phyloP scores from a whole-genome alignment of 2,888 invertebrate genomes.

The Pelosia muscerda region DNA sequence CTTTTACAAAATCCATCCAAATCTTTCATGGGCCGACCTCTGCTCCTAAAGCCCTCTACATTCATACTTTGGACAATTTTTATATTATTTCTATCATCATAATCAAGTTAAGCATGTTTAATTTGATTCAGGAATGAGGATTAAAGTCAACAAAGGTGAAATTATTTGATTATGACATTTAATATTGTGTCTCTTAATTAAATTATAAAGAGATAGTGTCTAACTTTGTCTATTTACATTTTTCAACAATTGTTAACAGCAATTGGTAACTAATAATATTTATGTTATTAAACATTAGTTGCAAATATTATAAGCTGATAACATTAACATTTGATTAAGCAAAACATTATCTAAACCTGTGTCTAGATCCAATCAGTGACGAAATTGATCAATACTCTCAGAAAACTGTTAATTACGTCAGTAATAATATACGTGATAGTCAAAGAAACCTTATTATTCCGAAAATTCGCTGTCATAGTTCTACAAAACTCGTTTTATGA shows the following conservation, averaged over 20 bases:
- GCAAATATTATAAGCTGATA: no score
- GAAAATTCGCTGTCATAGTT: not conserved
- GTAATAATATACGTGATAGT: not conserved
- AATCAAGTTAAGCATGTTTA: not conserved
- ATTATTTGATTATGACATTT: not conserved
- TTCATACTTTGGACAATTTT: no score
- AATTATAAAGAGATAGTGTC: not conserved
- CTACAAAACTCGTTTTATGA: not conserved
- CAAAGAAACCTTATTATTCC: not conserved
- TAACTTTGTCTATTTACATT: not conserved
- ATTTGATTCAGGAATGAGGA: slow-evolving; percentile 5
- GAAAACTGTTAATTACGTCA: not conserved
- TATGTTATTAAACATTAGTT: no score
- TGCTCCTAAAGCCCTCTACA: no score
- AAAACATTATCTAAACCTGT: not conserved
- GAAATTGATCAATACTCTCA: not conserved
- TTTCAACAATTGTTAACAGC: no score
- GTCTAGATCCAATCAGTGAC: not conserved
- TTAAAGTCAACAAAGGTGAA: not conserved
- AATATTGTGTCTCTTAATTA: not conserved
- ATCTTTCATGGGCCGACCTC: no score
- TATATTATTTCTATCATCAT: no score
- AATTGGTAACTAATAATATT: no score
- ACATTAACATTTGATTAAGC: not conserved
- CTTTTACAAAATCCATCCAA: no score